Evolutionary conservation across 2,888 invertebrate species (phyloP), one percentile per base, ranked within the genome.

Genomic region (Standfussiana lucernea): DNA sequence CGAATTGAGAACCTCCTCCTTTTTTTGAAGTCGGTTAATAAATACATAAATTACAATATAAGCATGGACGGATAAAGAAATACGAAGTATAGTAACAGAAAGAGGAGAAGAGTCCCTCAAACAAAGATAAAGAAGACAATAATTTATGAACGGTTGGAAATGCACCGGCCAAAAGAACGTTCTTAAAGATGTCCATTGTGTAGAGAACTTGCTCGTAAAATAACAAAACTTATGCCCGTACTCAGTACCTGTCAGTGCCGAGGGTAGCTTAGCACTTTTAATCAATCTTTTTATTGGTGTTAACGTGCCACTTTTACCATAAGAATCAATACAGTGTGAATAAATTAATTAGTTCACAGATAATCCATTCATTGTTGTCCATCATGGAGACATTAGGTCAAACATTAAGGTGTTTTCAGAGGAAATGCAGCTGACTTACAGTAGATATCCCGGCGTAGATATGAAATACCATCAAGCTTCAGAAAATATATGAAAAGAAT

Each of bases 291-390:
- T 42, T 68, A 24, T 4, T 42, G 6, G 4, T 18, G 10, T 15
- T 21, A 42, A 6, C 10, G n/a, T n/a, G 6, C 65, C 21, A 70
- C 11, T 15, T 3, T 11, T 40, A 40, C 8, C 7, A 42, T 45
- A 40, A 47, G n/a, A 68, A 50, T 65, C 35, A 28, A 47, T 13
- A 10, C 50, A 45, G 45, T 61, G 32, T 56, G 50, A 40, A 47
- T 32, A 47, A 64, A 45, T 69, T 8, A 68, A 62, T 37, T n/a
- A 45, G 40, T 50, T 64, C 32, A 79, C 65, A 62, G 42, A 45
- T 66, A 66, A 42, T 28, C 28, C 18, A 66, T 37, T 61, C 35
- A 40, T 42, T 71, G 15, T 50, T 6, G 21, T 21, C 79, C 28
- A 37, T 79, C 66, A 32, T 62, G 8, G 2, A 56, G 45, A 62